A percentile compares a stretch with the other conserved stretches of the same genome.
phyloP scores from a whole-genome alignment of 2,797 vertebrate genomes.

The Aeoliscus strigatus region DNA sequence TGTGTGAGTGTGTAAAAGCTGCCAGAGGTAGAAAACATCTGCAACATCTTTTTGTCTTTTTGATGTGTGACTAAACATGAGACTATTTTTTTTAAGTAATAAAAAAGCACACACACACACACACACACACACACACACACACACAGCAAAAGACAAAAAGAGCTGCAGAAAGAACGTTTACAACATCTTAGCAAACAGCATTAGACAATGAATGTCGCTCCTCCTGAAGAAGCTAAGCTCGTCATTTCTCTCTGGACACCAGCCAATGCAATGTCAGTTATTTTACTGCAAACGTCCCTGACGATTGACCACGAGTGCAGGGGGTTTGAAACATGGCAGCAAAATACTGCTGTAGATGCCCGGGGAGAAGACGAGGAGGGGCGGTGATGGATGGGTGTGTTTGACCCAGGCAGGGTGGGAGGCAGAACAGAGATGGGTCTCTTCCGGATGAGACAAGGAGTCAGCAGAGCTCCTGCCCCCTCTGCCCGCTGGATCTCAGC shows the following conservation, averaged over 20 bases:
- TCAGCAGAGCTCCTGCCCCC: constrained; percentile 59
- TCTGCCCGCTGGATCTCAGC: constrained; percentile 57
- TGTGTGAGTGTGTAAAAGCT: too few species aligned
- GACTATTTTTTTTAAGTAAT: too few species aligned
- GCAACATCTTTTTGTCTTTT: too few species aligned
- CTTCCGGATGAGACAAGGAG: constrained; percentile 73
- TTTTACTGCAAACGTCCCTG: constrained; percentile 65
- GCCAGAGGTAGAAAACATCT: too few species aligned
- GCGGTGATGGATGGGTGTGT: constrained; percentile 77
- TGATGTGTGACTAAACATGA: too few species aligned
- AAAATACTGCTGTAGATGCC: constrained; percentile 60
- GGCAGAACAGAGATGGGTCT: constrained; percentile 54
- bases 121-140: too few species aligned
- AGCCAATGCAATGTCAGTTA: constrained; percentile 67
- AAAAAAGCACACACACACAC: too few species aligned
- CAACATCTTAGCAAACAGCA: constrained; percentile 15
- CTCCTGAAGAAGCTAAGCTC: constrained; percentile 59
- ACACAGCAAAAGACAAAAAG: too few species aligned
- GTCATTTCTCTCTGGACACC: constrained; percentile 68
- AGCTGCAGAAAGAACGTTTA: background rate
- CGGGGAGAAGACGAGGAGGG: constrained; percentile 49
- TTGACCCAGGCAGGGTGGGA: constrained; percentile 74
- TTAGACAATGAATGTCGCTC: constrained; percentile 44
- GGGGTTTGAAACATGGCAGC: constrained; percentile 63
- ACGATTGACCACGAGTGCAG: constrained; percentile 64